A percentile compares a stretch with the other conserved stretches of the same genome.
Conservation (phyloP, 1,140 invertebrate species). For the Rhizoglyphus robini region DNA sequence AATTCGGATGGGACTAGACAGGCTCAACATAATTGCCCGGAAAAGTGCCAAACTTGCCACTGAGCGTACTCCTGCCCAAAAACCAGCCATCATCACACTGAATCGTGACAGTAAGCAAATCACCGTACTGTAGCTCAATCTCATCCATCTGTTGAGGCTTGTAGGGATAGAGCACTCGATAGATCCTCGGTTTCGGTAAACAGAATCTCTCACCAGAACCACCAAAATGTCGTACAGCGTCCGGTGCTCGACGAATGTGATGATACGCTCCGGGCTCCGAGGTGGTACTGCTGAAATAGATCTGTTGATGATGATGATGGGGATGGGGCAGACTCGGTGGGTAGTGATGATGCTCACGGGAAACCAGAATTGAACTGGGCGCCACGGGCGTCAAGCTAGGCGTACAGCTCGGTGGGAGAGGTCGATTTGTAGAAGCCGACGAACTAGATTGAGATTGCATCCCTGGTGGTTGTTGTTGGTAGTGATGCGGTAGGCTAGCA, state of each 20-base stretch:
- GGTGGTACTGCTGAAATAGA: not conserved
- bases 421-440: too few species aligned
- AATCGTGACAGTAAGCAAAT: slow-evolving; percentile 89
- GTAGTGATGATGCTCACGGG: not conserved
- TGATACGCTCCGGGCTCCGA: not conserved
- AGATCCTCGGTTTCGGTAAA: slow-evolving; percentile 33
- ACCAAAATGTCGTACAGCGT: not conserved
- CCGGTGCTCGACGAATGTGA: slow-evolving; percentile 7
- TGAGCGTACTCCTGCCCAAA: slow-evolving; percentile 82
- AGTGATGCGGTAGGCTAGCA: too few species aligned
- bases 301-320: not conserved
- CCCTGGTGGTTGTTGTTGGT: too few species aligned
- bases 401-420: too few species aligned
- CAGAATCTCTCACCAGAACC: not conserved
- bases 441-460: too few species aligned
- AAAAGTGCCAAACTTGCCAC: slow-evolving; percentile 92
- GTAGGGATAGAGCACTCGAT: slow-evolving; percentile 88
- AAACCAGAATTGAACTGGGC: not conserved
- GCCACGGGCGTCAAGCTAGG: too few species aligned
- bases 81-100: slow-evolving; percentile 99
- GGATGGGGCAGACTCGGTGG: not conserved
- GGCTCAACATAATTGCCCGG: slow-evolving; percentile 91
- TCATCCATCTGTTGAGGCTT: slow-evolving; percentile 91
- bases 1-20: too few species aligned
- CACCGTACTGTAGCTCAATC: slow-evolving; percentile 76